These are phyloP conservation scores for Cyclopterus lumpus DNA, from an alignment of 2,797 vertebrate genomes.

Conservation along the genomic window DNA sequence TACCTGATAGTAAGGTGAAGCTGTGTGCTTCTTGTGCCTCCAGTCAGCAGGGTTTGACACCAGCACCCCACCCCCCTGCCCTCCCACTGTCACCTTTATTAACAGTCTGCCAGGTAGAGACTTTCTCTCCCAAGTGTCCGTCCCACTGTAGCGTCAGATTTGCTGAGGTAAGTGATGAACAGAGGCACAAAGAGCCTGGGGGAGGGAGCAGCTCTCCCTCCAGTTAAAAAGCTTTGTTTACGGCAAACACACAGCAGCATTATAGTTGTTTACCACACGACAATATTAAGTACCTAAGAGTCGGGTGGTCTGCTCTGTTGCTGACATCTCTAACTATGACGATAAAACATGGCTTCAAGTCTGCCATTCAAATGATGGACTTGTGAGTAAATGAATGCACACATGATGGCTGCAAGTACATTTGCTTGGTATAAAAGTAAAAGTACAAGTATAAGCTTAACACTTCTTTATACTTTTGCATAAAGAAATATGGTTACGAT, in stretches of 20 bases:
- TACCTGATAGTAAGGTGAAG: constrained; percentile 31
- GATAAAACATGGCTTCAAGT: constrained; percentile 5
- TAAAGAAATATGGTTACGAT: neutral
- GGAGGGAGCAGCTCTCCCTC: constrained; percentile 31
- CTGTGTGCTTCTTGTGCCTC: constrained; percentile 28
- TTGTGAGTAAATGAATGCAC: neutral
- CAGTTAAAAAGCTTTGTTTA: constrained; percentile 45
- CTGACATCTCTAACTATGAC: constrained; percentile 7
- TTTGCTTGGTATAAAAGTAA: accelerated
- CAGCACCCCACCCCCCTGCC: constrained; percentile 47
- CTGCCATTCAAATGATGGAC: neutral
- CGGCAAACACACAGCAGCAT: constrained; percentile 37
- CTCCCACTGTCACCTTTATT: constrained; percentile 78
- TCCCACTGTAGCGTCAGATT: constrained; percentile 49
- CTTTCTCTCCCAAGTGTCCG: constrained; percentile 58
- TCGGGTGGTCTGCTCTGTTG: neutral
- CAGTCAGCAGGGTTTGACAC: constrained; percentile 66
- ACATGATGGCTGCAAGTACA: neutral
- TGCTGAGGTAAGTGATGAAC: constrained; percentile 75
- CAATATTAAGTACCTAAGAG: constrained; percentile 7
- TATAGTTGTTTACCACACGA: constrained; percentile 27
- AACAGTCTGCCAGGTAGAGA: constrained; percentile 75
- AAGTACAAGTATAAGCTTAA: neutral
- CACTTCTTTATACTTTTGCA: neutral
- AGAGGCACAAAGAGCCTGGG: constrained; percentile 34